Base-by-base conservation (phyloP, 2,888 invertebrate genomes). In the Meteorus cinctellus region DNA sequence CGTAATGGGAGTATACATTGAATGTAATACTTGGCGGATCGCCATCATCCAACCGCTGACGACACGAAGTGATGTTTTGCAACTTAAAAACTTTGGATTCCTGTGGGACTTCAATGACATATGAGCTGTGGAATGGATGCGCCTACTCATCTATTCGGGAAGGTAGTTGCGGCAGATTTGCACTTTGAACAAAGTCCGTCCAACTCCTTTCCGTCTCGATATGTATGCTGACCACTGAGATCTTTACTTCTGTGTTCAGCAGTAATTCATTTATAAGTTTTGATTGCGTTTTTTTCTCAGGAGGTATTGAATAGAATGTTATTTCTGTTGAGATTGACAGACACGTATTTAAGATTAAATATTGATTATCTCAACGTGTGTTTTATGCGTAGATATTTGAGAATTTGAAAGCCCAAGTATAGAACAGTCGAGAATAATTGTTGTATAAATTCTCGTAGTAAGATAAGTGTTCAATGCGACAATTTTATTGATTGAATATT, bases 81-180 rank as follows among this genome's bases (percentile, higher is more conserved):
- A 29, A 68, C 48, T n/a, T 19, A 29, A 19, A 14, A n/a, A 19
- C 24, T 31, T 34, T 10, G 36, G n/a, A 72, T n/a, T 65, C 4
- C 27, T 29, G n/a, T n/a, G 16, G 3, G 29, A 48, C 29, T 10
- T 27, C 55, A 45, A 48, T 62, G 45, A 45, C n/a, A 48, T 29
- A 36, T 29, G 19, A 31, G 34, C 16, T 48, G 19, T 60, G 41
- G 34, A 51, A 55, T 29, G 29, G 14, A 34, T 36, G 24, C 59
- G 24, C 74, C 81, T 83, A 78, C 82, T 81, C 78, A 82, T 85
- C 86, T 85, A 88, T 90, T 92, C 92, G 92, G 92, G 92, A 92
- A 92, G 92, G 92, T 92, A 92, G 92, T 92, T 92, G 92, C 92
- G 92, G 92, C 92, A 92, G 92, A 92, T 92, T 92, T 90, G 86